phyloP scores from a whole-genome alignment of 2,888 invertebrate genomes.

The Magallana nippona region DNA sequence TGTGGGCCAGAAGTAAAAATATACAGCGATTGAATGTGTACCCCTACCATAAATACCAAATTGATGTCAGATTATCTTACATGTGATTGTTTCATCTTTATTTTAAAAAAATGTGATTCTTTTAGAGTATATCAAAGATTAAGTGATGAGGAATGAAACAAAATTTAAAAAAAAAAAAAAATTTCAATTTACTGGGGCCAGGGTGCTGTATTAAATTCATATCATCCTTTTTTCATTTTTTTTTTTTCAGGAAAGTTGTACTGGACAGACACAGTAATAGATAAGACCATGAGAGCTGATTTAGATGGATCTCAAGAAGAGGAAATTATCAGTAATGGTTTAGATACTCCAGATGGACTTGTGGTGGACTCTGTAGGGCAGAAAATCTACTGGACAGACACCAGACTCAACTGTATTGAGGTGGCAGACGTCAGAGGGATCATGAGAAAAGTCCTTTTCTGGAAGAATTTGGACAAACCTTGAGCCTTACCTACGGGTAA shows the following conservation, averaged over 20 bases:
- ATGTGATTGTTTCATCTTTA: too few relatives aligned
- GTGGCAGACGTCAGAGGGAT: constrained; percentile 80
- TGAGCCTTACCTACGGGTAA: constrained; percentile 87
- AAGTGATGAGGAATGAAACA: too few relatives aligned
- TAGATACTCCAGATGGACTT: constrained; percentile 89
- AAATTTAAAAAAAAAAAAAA: too few relatives aligned
- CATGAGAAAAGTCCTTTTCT: constrained; percentile 89
- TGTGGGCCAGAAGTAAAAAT: too few relatives aligned
- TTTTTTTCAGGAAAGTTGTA: constrained; percentile 86
- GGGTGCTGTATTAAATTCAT: too few relatives aligned
- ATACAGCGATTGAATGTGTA: too few relatives aligned
- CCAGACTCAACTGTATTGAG: constrained; percentile 80
- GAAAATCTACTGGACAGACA: constrained; percentile 81
- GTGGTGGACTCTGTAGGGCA: constrained; percentile 80
- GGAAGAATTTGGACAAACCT: constrained; percentile 91
- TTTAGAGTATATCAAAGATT: too few relatives aligned
- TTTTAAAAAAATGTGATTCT: too few relatives aligned
- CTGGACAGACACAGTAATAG: constrained; percentile 93
- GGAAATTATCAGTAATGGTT: constrained; percentile 87
- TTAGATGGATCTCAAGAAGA: constrained; percentile 89
- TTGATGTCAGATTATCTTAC: too few relatives aligned
- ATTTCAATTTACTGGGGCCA: too few relatives aligned
- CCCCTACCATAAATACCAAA: too few relatives aligned
- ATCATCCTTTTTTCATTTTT: background rate
- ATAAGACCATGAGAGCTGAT: constrained; percentile 89